Evolutionary conservation across 2,113 vertebrate genomes (phyloP), one percentile per base, ranked within the genome.

Genomic region (Pangasianodon gigas): DNA sequence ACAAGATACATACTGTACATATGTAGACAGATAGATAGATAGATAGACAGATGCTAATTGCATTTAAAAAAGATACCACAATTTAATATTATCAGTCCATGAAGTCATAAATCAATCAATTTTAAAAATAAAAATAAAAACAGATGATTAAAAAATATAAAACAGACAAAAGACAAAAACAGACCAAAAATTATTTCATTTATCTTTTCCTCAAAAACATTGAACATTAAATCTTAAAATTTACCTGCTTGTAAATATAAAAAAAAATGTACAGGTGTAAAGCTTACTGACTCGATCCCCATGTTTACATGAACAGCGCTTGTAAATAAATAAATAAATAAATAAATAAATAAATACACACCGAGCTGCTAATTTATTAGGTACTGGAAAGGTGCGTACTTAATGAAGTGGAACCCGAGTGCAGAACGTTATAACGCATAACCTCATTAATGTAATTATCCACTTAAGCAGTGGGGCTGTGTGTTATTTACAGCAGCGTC

Each of bases 381-480:
- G 77, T 29, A 51, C 3, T 51, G 6, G 46, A n/a, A 80, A 51
- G 77, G 77, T 51, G 46, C 11, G 77, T 16, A 51, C 1, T 51
- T 80, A 51, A 80, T 51, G 77, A 80, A 80, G 77, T 4, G 6
- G 37, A 77, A 77, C 74, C 74, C 2, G 46, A 51, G 46, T 51
- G 24, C n/a, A 80, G 46, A 51, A 51, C 21, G 74, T 46, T 46
- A 4, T 46, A 75, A 77, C 21, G 4, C 41, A 48, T 10, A 46
- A 77, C 74, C 74, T 77, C 77, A 80, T 80, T 80, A 80, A 29
- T 80, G 77, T 80, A 51, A 80, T 80, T 80, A 80, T 51, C 77
- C 77, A n/a, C 77, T 80, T 51, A 51, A 81, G 2, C 51, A 48
- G 10, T 0, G 2, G 29, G 48, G 29, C 75, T 13, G 44, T 13